Evolutionary conservation across 92 coral and sea anemone species (phyloP), one percentile per base, ranked within the genome.

Genomic region (Bergia sp.): DNA sequence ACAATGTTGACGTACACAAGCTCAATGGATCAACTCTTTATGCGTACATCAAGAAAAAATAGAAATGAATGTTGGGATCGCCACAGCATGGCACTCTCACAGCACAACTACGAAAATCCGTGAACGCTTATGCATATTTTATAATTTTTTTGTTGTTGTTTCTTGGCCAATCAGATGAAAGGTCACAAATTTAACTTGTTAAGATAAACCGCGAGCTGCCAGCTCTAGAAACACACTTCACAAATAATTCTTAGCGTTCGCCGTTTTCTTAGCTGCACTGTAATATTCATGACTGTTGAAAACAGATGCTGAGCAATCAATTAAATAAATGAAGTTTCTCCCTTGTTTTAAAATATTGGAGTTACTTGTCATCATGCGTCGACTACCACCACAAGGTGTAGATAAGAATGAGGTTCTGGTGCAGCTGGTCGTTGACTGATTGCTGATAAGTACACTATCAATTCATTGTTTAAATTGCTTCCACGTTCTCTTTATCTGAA

Each of bases 11-110:
- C 45, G 37, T 84, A 37, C 87, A 71, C 79, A 84, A 71, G 66
- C 77, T 84, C 36, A 84, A 49, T 15, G 87, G 87, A 72, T 84
- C 87, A 7, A 84, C 87, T 23, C 79, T 84, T 0, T 84, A 84
- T 37, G 87, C 87, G 4, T 84, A 84, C 37, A 72, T 84, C 79
- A 84, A 84, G 87, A 84, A 50, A 69, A 84, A 84, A 36, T 84
- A 29, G 39, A 71, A 69, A 36, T 47, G 21, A 77, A 1, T 77
- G 4, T 42, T 58, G 85, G 37, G 38, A 37, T 39, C 21, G 86
- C 9, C 10, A 42, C 37, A 21, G 66, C 82, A 38, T 49, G 82
- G 38, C 81, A 77, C n/a, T 61, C 69, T 61, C 0, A 0, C 58
- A 53, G 58, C 13, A 41, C 42, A 13, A 77, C 45, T 41, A 18